Base-by-base conservation (phyloP, 2,113 vertebrate species). In the Pachypanchax playfairii region DNA sequence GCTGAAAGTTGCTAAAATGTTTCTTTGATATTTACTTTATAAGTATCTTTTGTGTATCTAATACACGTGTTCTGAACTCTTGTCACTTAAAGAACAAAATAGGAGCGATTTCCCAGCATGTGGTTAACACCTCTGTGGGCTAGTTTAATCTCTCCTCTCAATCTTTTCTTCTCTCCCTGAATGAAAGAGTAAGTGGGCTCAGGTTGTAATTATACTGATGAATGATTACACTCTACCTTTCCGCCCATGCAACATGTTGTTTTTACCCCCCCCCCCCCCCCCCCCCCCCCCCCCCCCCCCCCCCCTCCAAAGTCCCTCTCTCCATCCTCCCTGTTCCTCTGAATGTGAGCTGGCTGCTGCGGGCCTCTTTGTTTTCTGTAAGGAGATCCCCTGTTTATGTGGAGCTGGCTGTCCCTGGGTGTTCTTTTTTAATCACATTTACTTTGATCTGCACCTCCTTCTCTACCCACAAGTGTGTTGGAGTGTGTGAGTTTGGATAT, bases 201-300 rank as follows among this genome's bases (percentile, higher is more conserved):
- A 76, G 85, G 75, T 80, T 90, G 87, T 88, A 89, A 92, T 91
- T 91, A 91, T 65, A 50, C 79, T 91, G 90, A 91, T 91, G 85
- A 90, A 88, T 90, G 75, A 88, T 90, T 86, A 73, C 48, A 75
- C 73, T 83, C 67, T 72, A 84, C 80, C 67, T 89, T 88, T 90
- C 87, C 65, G 58, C 73, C 82, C 79, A 56, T 67, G 75, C 73
- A 56, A 71, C 77, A 70, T 78, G 72, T 65, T 74, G 25, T 56
- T 57, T 57, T 72, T 56, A 47, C 28, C 42, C 77, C 57, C 50
- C 57, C 56, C 22, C 33, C 17, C 33, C 33, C 41, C 31, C 68
- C 29, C 62, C 47, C 53, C 58, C 20, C 24, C 64, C 33, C 3
- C 21, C 47, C 28, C 42, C 77, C 57, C 50, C 57, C 56, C 22